Conservation (phyloP, 2,113 vertebrate species). For the Coryphaenoides rupestris region DNA sequence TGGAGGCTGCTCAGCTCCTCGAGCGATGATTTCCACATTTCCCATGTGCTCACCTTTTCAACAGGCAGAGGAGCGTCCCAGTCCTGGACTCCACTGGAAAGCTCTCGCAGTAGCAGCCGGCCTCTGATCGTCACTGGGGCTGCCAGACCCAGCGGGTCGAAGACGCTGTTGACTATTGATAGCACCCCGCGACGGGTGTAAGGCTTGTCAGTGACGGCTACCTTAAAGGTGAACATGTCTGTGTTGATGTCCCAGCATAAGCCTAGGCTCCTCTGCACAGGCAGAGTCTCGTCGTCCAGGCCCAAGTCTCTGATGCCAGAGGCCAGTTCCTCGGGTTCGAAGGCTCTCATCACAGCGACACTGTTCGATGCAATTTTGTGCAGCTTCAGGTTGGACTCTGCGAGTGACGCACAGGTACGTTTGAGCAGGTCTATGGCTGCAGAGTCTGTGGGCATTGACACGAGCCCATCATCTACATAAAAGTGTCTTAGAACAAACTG, state of each 20-base stretch:
- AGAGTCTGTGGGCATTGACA: background rate
- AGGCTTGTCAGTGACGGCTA: background rate
- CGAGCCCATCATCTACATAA: constrained; percentile 1
- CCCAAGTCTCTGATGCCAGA: background rate
- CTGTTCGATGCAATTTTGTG: background rate
- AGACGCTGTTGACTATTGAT: constrained; percentile 22
- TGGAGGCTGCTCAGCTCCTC: background rate
- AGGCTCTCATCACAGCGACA: background rate
- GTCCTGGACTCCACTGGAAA: background rate
- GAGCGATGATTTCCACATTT: background rate
- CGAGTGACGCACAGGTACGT: background rate
- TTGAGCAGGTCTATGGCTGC: background rate
- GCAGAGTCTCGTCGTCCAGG: background rate
- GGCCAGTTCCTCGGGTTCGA: background rate
- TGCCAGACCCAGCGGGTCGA: constrained; percentile 3
- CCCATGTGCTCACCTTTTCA: background rate
- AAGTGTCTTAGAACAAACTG: background rate
- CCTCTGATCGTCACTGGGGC: constrained; percentile 16
- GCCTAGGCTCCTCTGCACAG: constrained; percentile 18
- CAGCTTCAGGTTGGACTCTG: background rate
- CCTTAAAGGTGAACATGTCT: constrained; percentile 25
- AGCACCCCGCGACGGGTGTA: constrained; percentile 18
- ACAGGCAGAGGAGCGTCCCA: background rate
- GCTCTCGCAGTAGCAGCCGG: constrained; percentile 6
- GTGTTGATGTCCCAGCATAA: constrained; percentile 2